phyloP scores from a whole-genome alignment of 2,888 invertebrate genomes.

The Keiferia lycopersicella region DNA sequence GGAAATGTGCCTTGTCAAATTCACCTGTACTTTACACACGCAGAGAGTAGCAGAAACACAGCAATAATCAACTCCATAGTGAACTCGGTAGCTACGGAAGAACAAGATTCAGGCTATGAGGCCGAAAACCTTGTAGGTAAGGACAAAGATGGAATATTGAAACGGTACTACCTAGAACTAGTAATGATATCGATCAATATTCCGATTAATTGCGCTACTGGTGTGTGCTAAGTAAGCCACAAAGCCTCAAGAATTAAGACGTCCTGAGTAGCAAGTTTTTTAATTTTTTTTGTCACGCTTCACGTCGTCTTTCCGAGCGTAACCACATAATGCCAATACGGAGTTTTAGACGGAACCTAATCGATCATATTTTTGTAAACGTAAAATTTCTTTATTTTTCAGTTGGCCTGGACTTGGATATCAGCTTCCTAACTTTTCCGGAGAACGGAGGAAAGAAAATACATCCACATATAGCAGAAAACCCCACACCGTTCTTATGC shows the following conservation, averaged over 20 bases:
- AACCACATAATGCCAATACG: too few species aligned
- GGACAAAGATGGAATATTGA: neutral
- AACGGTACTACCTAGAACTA: too few species aligned
- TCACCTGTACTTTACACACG: slow-evolving; percentile 1
- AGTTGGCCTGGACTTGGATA: neutral
- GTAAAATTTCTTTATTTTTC: neutral
- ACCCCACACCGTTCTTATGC: neutral
- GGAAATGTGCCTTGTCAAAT: slow-evolving; percentile 23
- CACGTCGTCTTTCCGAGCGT: too few species aligned
- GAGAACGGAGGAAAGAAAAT: neutral
- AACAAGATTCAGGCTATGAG: neutral
- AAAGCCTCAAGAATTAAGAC: too few species aligned
- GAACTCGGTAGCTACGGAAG: neutral
- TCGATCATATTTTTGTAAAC: neutral
- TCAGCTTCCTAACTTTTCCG: neutral
- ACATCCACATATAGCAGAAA: neutral
- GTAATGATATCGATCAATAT: too few species aligned
- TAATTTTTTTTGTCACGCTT: too few species aligned
- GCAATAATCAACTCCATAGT: neutral
- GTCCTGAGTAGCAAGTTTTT: too few species aligned
- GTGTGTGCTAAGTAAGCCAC: too few species aligned
- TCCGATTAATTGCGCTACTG: too few species aligned
- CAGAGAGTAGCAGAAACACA: neutral
- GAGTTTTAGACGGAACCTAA: neutral
- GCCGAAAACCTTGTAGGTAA: neutral